A percentile compares a stretch with the other conserved stretches of the same genome.
phyloP scores from a whole-genome alignment of 2,888 invertebrate genomes.

The Drosophila kuntzei region DNA sequence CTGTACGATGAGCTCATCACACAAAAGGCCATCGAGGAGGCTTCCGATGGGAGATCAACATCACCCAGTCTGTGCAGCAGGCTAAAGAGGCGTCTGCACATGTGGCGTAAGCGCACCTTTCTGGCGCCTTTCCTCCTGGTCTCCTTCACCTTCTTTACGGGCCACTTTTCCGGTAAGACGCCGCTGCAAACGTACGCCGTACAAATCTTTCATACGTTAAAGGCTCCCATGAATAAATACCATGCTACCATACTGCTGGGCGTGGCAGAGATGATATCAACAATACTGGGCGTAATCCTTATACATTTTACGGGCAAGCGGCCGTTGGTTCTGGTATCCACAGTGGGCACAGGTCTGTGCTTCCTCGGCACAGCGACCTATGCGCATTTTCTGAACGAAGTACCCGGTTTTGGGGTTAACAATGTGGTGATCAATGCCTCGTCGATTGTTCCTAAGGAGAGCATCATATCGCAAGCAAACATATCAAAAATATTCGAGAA shows the following conservation, averaged over 20 bases:
- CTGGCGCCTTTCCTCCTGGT: slow-evolving; percentile 90
- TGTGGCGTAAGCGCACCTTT: slow-evolving; percentile 88
- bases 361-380: slow-evolving; percentile 86
- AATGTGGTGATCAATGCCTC: slow-evolving; percentile 85
- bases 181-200: slow-evolving; percentile 91
- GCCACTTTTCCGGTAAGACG: slow-evolving; percentile 91
- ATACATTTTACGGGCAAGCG: slow-evolving; percentile 92
- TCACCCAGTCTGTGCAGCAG: slow-evolving; percentile 47
- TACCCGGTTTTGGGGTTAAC: slow-evolving; percentile 84
- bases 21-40: slow-evolving; percentile 77
- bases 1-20: slow-evolving; percentile 83
- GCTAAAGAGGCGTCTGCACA: slow-evolving; percentile 76
- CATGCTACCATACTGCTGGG: slow-evolving; percentile 91
- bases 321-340: slow-evolving; percentile 89
- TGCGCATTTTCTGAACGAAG: slow-evolving; percentile 83
- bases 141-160: slow-evolving; percentile 89
- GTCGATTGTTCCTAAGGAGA: slow-evolving; percentile 77
- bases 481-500: slow-evolving; percentile 83
- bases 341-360: slow-evolving; percentile 89
- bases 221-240: slow-evolving; percentile 91
- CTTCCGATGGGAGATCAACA: slow-evolving; percentile 63
- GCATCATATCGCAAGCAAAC: slow-evolving; percentile 82
- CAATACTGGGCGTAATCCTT: slow-evolving; percentile 88
- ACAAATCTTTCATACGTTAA: slow-evolving; percentile 89
- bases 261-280: slow-evolving; percentile 89